These are phyloP conservation scores for Gymnopithys bicolor DNA, from an alignment of 2,797 vertebrate genomes.

Conservation along the genomic window DNA sequence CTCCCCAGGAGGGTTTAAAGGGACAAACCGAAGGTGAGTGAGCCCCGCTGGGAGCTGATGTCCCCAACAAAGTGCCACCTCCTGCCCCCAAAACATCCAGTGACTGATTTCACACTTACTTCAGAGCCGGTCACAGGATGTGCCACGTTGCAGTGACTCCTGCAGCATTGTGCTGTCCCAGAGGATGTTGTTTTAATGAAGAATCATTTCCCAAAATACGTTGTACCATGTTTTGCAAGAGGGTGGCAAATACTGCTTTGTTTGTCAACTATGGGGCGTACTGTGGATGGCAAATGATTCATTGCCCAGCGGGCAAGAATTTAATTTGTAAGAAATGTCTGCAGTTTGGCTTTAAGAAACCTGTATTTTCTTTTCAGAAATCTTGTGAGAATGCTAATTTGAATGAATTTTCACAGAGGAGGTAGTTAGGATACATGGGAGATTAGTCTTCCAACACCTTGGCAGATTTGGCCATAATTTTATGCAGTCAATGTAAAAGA, in stretches of 20 bases:
- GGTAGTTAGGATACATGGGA: background rate
- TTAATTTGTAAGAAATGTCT: background rate
- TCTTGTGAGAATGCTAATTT: background rate
- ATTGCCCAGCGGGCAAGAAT: background rate
- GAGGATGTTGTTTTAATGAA: background rate
- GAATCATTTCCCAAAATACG: slow-evolving; percentile 8
- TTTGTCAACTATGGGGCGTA: background rate
- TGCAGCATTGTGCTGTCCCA: background rate
- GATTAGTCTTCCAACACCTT: background rate
- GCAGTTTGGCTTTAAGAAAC: background rate
- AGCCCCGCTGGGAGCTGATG: background rate
- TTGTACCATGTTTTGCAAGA: background rate
- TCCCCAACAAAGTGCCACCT: background rate
- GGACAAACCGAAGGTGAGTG: background rate
- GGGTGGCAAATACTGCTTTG: background rate
- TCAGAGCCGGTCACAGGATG: background rate
- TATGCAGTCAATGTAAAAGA: background rate
- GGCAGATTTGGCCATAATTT: background rate
- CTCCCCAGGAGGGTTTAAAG: background rate
- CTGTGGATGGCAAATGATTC: background rate
- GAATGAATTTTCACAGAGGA: background rate
- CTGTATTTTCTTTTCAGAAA: background rate
- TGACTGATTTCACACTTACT: background rate
- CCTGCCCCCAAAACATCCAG: background rate
- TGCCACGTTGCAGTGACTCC: background rate